A percentile compares a stretch with the other conserved stretches of the same genome.
phyloP scores from a whole-genome alignment of 2,888 invertebrate species.

The Trichopria drosophilae region DNA sequence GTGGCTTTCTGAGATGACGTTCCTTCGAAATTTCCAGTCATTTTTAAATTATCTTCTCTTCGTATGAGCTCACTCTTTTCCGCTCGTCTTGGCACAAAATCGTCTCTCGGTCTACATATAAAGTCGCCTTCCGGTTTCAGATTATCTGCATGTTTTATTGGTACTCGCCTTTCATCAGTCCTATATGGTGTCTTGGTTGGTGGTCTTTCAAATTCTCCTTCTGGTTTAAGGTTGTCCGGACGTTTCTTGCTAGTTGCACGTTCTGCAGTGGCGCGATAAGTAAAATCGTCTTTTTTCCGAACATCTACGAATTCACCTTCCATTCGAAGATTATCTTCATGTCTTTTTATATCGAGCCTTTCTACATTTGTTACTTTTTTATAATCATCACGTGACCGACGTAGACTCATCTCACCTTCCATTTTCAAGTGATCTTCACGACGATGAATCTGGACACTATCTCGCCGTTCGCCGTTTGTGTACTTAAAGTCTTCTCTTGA shows the following conservation, averaged over 20 bases:
- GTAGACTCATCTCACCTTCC: slow-evolving; percentile 66
- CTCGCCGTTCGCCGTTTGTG: slow-evolving; percentile 63
- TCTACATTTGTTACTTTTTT: slow-evolving; percentile 63
- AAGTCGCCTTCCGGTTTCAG: slow-evolving; percentile 61
- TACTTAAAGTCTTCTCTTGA: slow-evolving; percentile 64
- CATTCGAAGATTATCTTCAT: slow-evolving; percentile 52
- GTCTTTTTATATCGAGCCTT: slow-evolving; percentile 49
- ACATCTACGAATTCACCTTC: slow-evolving; percentile 64
- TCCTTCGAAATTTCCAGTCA: slow-evolving; percentile 61
- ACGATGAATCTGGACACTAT: slow-evolving; percentile 59
- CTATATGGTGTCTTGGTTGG: slow-evolving; percentile 47
- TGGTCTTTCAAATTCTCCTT: slow-evolving; percentile 63
- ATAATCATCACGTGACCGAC: slow-evolving; percentile 64
- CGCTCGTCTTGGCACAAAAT: slow-evolving; percentile 62
- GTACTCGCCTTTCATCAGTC: slow-evolving; percentile 59
- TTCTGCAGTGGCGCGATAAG: slow-evolving; percentile 36
- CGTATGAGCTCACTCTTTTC: slow-evolving; percentile 59
- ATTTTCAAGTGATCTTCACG: slow-evolving; percentile 71
- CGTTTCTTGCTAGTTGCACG: slow-evolving; percentile 44
- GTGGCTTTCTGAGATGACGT: slow-evolving; percentile 59
- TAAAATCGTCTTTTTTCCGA: slow-evolving; percentile 63
- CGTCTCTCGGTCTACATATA: slow-evolving; percentile 61
- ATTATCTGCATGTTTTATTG: slow-evolving; percentile 54
- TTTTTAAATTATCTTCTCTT: slow-evolving; percentile 57
- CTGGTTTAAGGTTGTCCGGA: slow-evolving; percentile 61